Percentiles rank a stretch among this genome's conserved stretches.
phyloP scores from a whole-genome alignment of 1,140 invertebrate genomes.

The Brachionus manjavacas region DNA sequence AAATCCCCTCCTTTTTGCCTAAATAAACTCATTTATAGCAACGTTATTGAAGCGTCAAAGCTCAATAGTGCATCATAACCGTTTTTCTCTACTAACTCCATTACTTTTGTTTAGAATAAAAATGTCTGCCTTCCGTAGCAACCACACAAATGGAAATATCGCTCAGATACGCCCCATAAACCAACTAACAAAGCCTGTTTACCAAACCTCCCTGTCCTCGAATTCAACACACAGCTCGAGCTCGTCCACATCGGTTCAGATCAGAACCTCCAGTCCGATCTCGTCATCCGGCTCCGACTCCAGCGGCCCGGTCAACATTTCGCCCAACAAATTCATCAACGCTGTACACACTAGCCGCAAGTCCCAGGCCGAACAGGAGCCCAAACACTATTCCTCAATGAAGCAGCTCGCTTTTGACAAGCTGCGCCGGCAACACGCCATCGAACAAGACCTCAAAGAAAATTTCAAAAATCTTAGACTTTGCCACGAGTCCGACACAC shows the following conservation, averaged over 20 bases:
- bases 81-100: constrained; percentile 5
- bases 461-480: neutral
- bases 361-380: neutral
- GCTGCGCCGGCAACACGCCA: neutral
- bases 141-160: neutral
- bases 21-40: neutral
- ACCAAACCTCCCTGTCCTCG: neutral
- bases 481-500: neutral
- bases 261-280: neutral
- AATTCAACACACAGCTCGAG: neutral
- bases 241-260: neutral
- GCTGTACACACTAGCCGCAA: neutral
- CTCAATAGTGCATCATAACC: constrained; percentile 3
- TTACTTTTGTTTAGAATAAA: neutral
- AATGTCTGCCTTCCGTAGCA: neutral
- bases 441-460: constrained; percentile 30
- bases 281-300: neutral
- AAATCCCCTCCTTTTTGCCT: neutral
- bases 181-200: neutral
- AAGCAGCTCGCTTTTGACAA: constrained; percentile 35
- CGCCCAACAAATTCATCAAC: neutral
- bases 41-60: neutral
- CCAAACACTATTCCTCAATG: neutral
- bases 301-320: neutral
- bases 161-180: neutral